These are phyloP conservation scores for Austrolebias charrua DNA, from an alignment of 2,797 vertebrate species.

Conservation along the genomic window DNA sequence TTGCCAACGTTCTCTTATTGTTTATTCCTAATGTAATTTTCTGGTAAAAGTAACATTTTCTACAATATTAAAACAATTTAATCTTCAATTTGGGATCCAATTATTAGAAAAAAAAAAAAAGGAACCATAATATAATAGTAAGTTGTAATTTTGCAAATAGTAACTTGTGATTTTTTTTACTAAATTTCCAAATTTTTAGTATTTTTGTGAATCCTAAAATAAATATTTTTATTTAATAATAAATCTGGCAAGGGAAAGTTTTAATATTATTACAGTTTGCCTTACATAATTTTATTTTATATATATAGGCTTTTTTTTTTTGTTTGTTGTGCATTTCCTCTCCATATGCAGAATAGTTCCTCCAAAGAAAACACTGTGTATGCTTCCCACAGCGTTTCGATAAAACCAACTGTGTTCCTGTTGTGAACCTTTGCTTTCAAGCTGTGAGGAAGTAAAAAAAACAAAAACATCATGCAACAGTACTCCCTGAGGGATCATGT, in stretches of 20 bases:
- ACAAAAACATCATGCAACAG: constrained; percentile 22
- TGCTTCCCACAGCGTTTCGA: constrained; percentile 39
- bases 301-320: no score
- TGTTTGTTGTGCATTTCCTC: no score
- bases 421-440: constrained; percentile 21
- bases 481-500: constrained; percentile 31
- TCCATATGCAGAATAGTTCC: constrained; percentile 35
- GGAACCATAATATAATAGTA: no score
- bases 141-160: no score
- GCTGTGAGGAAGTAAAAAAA: background rate
- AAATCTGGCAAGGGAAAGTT: constrained; percentile 17
- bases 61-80: no score
- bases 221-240: constrained; percentile 1
- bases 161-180: background rate
- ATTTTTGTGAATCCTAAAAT: constrained; percentile 1
- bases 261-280: constrained; percentile 16
- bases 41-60: no score
- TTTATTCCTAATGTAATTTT: no score
- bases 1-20: no score
- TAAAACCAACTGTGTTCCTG: constrained; percentile 44
- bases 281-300: background rate
- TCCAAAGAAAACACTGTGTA: constrained; percentile 32
- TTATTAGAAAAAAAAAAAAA: no score
- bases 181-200: background rate
- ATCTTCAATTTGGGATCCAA: no score